Conservation (phyloP, 2,888 invertebrate species). For the Drosophila birchii region DNA sequence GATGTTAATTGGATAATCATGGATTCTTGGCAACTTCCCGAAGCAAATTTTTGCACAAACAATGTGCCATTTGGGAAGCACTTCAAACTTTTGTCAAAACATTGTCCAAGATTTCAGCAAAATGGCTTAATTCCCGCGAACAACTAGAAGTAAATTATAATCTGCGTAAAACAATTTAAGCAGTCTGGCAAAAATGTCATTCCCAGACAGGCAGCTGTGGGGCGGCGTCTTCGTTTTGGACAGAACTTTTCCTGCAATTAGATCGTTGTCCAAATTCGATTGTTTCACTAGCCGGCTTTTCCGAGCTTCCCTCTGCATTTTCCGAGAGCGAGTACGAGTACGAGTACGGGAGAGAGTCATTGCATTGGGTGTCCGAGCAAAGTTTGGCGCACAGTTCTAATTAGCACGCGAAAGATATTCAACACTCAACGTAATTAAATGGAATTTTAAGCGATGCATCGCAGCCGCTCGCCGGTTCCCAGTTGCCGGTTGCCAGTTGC, state of each 20-base stretch:
- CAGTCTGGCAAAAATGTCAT: constrained; percentile 42
- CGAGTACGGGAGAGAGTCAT: constrained; percentile 19
- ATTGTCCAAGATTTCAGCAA: not conserved
- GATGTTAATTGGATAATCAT: constrained; percentile 12
- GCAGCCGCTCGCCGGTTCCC: constrained; percentile 3
- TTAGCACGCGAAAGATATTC: constrained; percentile 72
- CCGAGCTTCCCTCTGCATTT: not conserved
- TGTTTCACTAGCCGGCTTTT: constrained; percentile 42
- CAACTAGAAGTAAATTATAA: constrained; percentile 46
- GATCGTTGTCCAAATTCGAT: constrained; percentile 65
- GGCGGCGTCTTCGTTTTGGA: constrained; percentile 14
- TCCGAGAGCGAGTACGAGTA: constrained; percentile 14
- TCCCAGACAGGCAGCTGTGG: constrained; percentile 23
- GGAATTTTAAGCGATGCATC: constrained; percentile 72
- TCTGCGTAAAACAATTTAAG: constrained; percentile 43
- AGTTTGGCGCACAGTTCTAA: constrained; percentile 68
- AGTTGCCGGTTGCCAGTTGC: constrained; percentile 41
- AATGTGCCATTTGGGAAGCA: constrained; percentile 14
- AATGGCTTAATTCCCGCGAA: constrained; percentile 24
- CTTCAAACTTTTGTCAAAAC: constrained; percentile 19
- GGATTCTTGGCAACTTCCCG: constrained; percentile 1
- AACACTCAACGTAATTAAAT: constrained; percentile 79
- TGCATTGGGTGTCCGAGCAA: constrained; percentile 64
- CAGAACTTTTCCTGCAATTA: constrained; percentile 35
- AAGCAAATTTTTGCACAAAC: not conserved